These are phyloP conservation scores for Proctacanthus coquilletti DNA, from an alignment of 1,140 invertebrate genomes.

Conservation along the genomic window DNA sequence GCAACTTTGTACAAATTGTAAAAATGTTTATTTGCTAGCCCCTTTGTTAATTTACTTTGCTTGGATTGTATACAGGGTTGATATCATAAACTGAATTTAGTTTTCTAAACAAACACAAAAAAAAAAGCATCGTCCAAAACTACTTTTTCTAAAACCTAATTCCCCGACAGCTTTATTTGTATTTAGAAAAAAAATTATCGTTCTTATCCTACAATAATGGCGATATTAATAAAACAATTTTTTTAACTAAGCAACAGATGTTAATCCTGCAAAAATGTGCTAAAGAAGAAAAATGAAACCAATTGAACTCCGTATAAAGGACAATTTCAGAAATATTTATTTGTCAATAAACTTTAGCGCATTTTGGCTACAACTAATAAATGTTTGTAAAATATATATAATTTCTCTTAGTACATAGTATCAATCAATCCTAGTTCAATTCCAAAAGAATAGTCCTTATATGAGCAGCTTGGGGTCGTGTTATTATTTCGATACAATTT, in stretches of 20 bases:
- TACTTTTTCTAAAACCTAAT: too few species aligned
- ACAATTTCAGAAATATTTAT: background rate
- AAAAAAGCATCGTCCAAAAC: too few species aligned
- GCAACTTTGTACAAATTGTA: too few species aligned
- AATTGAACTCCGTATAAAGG: background rate
- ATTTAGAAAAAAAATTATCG: conserved; percentile 1
- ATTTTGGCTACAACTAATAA: background rate
- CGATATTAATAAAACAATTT: background rate
- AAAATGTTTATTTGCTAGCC: too few species aligned
- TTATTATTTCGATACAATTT: background rate
- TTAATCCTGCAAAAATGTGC: too few species aligned
- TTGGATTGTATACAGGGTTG: too few species aligned
- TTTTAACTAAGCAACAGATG: too few species aligned
- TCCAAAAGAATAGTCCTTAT: background rate
- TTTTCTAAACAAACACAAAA: too few species aligned
- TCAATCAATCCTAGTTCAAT: background rate
- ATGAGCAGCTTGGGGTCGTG: conserved; percentile 1
- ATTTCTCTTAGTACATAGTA: background rate
- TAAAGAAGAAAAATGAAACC: too few species aligned
- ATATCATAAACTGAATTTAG: too few species aligned
- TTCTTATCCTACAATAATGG: background rate
- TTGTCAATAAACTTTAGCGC: background rate
- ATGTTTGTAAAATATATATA: background rate
- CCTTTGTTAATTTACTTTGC: too few species aligned
- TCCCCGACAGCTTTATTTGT: background rate